Evolutionary conservation across 2,888 invertebrate species (phyloP), one percentile per base, ranked within the genome.

Genomic region (Dendrolimus pini): DNA sequence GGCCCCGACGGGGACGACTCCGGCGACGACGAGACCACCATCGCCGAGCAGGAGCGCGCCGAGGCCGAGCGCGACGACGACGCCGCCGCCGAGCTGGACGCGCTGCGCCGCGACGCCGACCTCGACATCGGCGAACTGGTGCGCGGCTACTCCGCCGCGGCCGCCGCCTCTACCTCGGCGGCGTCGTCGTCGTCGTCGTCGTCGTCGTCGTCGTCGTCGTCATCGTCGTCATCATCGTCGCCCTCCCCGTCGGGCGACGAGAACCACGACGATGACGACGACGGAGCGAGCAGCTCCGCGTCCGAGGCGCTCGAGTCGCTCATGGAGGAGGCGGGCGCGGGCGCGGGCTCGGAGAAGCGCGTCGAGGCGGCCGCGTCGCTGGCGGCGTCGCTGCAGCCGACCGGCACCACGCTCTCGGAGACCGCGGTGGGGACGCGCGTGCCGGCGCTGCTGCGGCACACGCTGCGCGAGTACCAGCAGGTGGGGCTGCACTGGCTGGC

Each of bases 401-500:
- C 98, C 81, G 99, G 99, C 78, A 98, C 98, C 78, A 99, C 99
- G 30, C 91, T 99, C 67, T 96, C 97, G 69, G 98, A 98, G 59
- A 97, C 99, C 58, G 95, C 95, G 58, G 97, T 98, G 72, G 97
- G 95, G 63, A 99, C 98, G 55, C 95, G 95, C 73, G 96, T 99
- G 77, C 99, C 99, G 68, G 96, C 96, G 78, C 93, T 99, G 75
- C 89, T 99, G 69, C 96, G 97, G 80, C 97, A 98, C 85, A 90
- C 93, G 61, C 91, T 99, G 69, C 93, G 99, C 72, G 99, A 99
- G 89, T 99, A 99, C 89, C 99, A 98, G 89, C 98, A 98, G 84
- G 98, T 99, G 79, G 99, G 99, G 56, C 92, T 99, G 71, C 98
- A 99, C 86, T 99, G 99, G 99, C 91, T 99, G 71, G 98, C 97